Base-by-base conservation (phyloP, 2,888 invertebrate species). In the Magallana nippona region DNA sequence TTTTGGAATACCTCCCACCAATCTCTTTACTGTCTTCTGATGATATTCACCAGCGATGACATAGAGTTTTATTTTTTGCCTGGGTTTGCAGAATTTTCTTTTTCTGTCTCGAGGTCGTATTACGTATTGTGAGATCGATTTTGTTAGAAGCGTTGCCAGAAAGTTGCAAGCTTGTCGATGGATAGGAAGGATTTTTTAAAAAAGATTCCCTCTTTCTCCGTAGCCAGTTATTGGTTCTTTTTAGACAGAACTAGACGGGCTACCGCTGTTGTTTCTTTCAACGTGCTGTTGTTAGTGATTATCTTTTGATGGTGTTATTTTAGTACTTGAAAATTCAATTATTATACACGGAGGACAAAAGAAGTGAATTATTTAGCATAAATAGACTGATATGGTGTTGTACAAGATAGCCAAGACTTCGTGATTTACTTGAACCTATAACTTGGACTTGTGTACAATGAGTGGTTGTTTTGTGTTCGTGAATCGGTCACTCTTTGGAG, bases 401-500 rank as follows among this genome's bases (percentile, higher is more conserved):
- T 71, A 8, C 5, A 44, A 44, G 44, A 44, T 5, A 8, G 44
- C 44, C 0, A 8, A 5, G 8, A 44, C 10, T 44, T 44, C 8
- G 44, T 44, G 44, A 5, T 44, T 5, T 44, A 8, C 44, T 44
- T 0, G 44, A 44, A 44, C 44, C 10, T 44, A 8, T 44, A 44
- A 8, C 44, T 44, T 10, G 44, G 44, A 44, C 44, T 10, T 44
- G 44, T 44, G 44, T 44, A 44, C 44, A 80, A 83, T 83, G 83
- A 57, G 82, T 84, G 82, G 82, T 19, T 19, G 83, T 17, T 82
- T 81, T 77, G 82, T 83, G 55, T 84, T 82, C 57, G 83, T 86
- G 19, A 86, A 86, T 60, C 82, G 83, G 55, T 79, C 82, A 44
- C 57, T 86, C n/a, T 86, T 83, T 80, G 85, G 85, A 17, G 85